Evolutionary conservation across 35 echinoderm and acorn worm species (phyloP).

Genomic region (Amphiura filiformis): DNA sequence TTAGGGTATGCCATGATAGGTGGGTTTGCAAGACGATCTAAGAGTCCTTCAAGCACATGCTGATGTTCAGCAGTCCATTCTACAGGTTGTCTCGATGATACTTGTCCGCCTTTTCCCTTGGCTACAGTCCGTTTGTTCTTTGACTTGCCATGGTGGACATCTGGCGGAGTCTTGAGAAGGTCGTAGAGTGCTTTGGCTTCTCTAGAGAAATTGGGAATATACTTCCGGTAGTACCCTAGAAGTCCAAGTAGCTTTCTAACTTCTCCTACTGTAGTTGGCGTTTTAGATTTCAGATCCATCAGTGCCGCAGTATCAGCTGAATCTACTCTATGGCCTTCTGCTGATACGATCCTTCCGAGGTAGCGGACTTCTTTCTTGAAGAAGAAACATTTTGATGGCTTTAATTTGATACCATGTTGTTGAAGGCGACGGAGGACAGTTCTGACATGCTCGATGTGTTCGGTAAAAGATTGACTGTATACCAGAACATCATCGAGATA

Average conservation of each 20-base stretch:
- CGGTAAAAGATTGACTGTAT: slow-evolving; percentile 21
- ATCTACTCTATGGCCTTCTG: slow-evolving; percentile 29
- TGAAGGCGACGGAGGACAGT: slow-evolving; percentile 32
- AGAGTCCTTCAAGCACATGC: slow-evolving; percentile 22
- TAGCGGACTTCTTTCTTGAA: slow-evolving; percentile 28
- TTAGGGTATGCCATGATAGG: slow-evolving; percentile 54
- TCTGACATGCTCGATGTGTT: slow-evolving; percentile 11
- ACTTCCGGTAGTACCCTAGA: not conserved
- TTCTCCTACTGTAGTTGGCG: not conserved
- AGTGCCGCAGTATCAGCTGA: slow-evolving; percentile 18
- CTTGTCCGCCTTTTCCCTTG: not conserved
- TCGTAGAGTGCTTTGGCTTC: not conserved
- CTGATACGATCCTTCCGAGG: no score
- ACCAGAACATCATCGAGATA: slow-evolving; percentile 50
- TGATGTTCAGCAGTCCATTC: slow-evolving; percentile 38
- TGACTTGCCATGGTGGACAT: not conserved
- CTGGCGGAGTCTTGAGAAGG: no score
- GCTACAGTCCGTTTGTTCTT: not conserved
- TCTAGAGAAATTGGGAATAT: not conserved
- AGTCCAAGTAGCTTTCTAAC: not conserved
- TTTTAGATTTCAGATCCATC: not conserved
- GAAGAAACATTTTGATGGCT: slow-evolving; percentile 41
- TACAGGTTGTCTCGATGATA: slow-evolving; percentile 38
- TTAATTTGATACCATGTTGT: slow-evolving; percentile 24
- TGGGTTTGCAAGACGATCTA: slow-evolving; percentile 41